Evolutionary conservation across 2,888 invertebrate species (phyloP), one percentile per base, ranked within the genome.

Genomic region (Drosophila ezoana): DNA sequence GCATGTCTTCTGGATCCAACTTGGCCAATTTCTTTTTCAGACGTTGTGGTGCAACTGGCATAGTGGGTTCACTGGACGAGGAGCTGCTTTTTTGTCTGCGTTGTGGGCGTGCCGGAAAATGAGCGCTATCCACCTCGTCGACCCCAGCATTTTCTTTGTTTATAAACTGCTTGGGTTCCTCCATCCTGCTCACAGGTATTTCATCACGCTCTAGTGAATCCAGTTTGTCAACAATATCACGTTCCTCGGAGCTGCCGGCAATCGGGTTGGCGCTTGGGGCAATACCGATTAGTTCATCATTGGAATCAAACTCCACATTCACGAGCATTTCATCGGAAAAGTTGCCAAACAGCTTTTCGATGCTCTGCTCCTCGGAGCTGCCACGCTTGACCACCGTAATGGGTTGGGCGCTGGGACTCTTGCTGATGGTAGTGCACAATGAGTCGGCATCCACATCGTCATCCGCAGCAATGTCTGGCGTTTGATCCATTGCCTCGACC

Each of bases 251-350:
- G 18, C 53, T 59, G 4, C 43, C 72, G 3, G 51, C 8, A 5
- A 57, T 52, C 2, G 76, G 8, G 1, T 70, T 69, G 0, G 71
- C 71, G 32, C 81, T 66, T 0, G 90, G 91, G 1, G 89, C 90
- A 20, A 91, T 91, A 2, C 78, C 88, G 10, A 92, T 63, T 4
- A 92, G 59, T 41, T 92, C 92, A 59, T 91, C 92, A 59, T 91
- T 91, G 10, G 91, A 91, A 72, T 92, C 91, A 44, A 92, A 92
- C 51, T 92, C 91, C 4, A 90, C 91, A 59, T 91, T 89, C 2
- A 90, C 91, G 2, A 92, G 60, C 91, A 92, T 91, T 62, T 92
- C 90, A 75, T 92, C 90, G 3, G 90, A 87, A 28, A 92, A 89
- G 20, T 91, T 73, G 13, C 90, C 90, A 47, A 92, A 91, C 1